A percentile compares a stretch with the other conserved stretches of the same genome.
phyloP scores from a whole-genome alignment of 2,888 invertebrate species.

The Aplocera efformata region DNA sequence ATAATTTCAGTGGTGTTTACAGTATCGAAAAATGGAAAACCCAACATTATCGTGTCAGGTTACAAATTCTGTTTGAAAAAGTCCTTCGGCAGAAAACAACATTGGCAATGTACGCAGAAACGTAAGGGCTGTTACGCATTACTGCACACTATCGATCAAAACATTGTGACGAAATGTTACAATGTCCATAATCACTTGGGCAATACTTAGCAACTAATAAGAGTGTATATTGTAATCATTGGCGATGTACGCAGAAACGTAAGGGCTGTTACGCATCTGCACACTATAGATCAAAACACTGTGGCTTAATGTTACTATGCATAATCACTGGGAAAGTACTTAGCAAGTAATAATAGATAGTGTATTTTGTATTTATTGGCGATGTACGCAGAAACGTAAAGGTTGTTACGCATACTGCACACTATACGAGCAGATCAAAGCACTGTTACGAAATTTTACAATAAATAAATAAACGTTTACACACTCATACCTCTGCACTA shows the following conservation, averaged over 20 bases:
- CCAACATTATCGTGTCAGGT: constrained; percentile 1
- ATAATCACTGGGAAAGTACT: constrained; percentile 17
- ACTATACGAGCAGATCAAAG: constrained; percentile 14
- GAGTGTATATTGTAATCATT: no score
- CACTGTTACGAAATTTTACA: constrained; percentile 12
- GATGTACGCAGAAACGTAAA: constrained; percentile 31
- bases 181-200: constrained; percentile 23
- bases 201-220: background rate
- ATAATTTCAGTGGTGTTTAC: constrained; percentile 3
- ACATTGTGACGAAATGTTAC: constrained; percentile 10
- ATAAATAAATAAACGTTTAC: no score
- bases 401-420: constrained; percentile 33
- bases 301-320: constrained; percentile 17
- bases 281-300: constrained; percentile 14
- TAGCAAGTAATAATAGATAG: no score
- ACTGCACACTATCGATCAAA: constrained; percentile 21
- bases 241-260: constrained; percentile 35
- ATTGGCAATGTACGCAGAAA: constrained; percentile 37
- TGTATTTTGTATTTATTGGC: no score
- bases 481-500: no score
- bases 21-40: constrained; percentile 7
- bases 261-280: constrained; percentile 33
- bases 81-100: constrained; percentile 2
- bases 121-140: constrained; percentile 31
- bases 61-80: constrained; percentile 9